phyloP scores from a whole-genome alignment of 1,140 invertebrate species.

The Drosophila bocqueti region DNA sequence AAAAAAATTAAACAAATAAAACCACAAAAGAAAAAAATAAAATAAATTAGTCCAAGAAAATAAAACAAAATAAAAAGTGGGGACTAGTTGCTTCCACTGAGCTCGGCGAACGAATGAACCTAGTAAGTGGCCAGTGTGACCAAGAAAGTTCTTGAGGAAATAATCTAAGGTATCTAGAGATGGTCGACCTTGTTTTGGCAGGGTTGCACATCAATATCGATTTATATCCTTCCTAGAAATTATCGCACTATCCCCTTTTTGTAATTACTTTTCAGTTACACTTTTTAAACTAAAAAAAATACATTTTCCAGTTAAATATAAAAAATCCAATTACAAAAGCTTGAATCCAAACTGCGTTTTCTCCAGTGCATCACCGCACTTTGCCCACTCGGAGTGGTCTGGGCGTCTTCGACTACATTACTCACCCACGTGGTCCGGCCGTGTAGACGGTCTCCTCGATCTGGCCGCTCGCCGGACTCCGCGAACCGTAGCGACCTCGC shows the following conservation, averaged over 20 bases:
- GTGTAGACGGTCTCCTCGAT: constrained; percentile 89
- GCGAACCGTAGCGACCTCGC: constrained; percentile 88
- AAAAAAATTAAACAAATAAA: too few species aligned
- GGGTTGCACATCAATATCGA: not conserved
- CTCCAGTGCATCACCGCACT: constrained; percentile 33
- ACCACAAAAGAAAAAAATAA: not conserved
- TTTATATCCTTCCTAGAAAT: not conserved
- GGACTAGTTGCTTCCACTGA: not conserved
- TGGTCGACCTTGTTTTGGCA: too few species aligned
- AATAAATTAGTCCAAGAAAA: not conserved
- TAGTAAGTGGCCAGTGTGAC: not conserved
- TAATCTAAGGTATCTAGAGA: not conserved
- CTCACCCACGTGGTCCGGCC: constrained; percentile 89
- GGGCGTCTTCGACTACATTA: constrained; percentile 69
- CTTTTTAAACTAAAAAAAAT: not conserved
- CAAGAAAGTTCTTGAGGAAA: not conserved
- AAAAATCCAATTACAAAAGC: not conserved
- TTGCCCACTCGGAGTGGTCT: too few species aligned
- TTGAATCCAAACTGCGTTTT: not conserved
- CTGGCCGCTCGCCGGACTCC: constrained; percentile 88
- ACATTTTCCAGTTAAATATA: not conserved
- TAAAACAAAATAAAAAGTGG: not conserved
- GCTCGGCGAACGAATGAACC: not conserved
- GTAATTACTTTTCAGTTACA: not conserved
- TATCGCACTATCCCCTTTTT: not conserved